Evolutionary conservation across 2,113 vertebrate species (phyloP).

Genomic region (Zapornia atra): DNA sequence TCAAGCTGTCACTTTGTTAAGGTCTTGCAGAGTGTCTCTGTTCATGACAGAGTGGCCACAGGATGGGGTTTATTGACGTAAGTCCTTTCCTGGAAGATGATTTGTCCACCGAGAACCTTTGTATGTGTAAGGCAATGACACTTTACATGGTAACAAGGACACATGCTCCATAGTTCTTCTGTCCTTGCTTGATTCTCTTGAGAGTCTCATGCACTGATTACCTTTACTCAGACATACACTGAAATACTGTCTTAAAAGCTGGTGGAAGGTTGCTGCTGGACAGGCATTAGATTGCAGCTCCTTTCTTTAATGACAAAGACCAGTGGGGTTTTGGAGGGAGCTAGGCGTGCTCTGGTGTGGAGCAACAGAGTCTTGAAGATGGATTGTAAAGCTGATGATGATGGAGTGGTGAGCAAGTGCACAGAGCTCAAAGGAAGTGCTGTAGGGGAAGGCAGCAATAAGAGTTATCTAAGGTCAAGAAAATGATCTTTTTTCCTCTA

Average conservation of each 20-base stretch:
- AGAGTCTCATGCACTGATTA: not conserved
- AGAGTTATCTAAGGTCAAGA: not conserved
- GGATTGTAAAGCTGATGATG: not conserved
- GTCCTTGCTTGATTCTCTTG: not conserved
- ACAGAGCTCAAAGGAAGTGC: rapidly evolving
- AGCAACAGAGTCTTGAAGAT: not conserved
- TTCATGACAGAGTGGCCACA: not conserved
- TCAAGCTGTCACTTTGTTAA: not conserved
- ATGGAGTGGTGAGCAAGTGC: rapidly evolving
- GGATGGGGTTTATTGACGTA: not conserved
- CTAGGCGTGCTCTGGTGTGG: not conserved
- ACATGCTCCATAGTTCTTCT: not conserved
- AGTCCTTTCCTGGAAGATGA: not conserved
- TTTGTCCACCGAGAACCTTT: not conserved
- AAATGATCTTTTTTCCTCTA: not conserved
- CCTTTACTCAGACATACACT: not conserved
- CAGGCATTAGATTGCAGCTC: not conserved
- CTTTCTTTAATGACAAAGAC: not conserved
- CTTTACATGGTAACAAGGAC: not conserved
- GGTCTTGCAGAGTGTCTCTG: not conserved
- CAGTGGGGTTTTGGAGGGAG: not conserved
- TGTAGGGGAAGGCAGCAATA: rapidly evolving
- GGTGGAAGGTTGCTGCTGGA: not conserved
- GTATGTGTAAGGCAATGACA: not conserved
- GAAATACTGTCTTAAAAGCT: not conserved